These are phyloP conservation scores for Eulemur mongoz DNA, from an alignment of 2,797 vertebrate genomes.

Conservation along the genomic window DNA sequence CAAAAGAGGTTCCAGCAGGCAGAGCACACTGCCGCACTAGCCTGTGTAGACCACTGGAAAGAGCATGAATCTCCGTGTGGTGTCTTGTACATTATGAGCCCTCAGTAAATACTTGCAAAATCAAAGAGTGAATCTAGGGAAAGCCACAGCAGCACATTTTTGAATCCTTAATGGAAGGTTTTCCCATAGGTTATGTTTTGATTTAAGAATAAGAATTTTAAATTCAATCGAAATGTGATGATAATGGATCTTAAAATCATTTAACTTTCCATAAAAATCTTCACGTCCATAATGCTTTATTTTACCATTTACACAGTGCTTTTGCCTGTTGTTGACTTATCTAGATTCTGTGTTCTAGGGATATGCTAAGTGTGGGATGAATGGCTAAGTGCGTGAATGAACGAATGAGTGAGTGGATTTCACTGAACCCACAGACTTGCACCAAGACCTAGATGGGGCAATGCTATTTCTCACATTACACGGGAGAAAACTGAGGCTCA, in stretches of 20 bases:
- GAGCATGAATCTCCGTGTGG: rapidly evolving
- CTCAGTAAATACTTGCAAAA: neutral
- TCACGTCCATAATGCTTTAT: neutral
- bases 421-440: neutral
- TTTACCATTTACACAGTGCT: neutral
- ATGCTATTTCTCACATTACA: neutral
- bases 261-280: neutral
- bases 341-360: too few species aligned
- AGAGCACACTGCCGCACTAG: neutral
- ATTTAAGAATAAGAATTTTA: neutral
- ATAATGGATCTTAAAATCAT: neutral
- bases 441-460: neutral
- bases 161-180: neutral
- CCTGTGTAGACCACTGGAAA: neutral
- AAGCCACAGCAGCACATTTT: neutral
- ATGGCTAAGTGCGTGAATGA: neutral
- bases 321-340: neutral
- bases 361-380: neutral
- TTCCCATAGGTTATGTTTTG: neutral
- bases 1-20: neutral
- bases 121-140: neutral
- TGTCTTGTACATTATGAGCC: neutral
- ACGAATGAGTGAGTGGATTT: neutral
- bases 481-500: neutral
- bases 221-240: neutral